Percentiles rank a stretch among this genome's conserved stretches.
Evolutionary conservation across 2,888 invertebrate genomes (phyloP).

Genomic region (Lissocephala sabroskyi): DNA sequence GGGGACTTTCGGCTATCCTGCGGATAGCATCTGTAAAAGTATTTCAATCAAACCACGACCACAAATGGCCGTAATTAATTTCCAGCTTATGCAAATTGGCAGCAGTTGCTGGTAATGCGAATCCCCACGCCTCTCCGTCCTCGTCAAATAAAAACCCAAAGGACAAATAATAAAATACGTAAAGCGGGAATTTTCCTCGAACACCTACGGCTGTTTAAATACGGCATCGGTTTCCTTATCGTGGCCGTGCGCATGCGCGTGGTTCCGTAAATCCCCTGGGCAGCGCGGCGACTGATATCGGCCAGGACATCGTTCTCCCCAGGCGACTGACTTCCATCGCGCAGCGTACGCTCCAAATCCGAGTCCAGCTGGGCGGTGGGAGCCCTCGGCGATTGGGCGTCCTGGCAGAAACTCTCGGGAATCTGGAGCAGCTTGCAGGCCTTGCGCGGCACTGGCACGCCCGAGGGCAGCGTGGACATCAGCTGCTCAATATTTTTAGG

Average conservation of each 20-base stretch:
- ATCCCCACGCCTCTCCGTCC: not conserved
- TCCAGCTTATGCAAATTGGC: not conserved
- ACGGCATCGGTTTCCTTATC: constrained; percentile 67
- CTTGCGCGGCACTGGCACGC: constrained; percentile 58
- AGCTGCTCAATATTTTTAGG: constrained; percentile 52
- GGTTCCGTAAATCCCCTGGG: constrained; percentile 59
- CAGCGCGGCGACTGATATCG: constrained; percentile 39
- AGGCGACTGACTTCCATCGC: constrained; percentile 9
- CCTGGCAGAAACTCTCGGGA: constrained; percentile 53
- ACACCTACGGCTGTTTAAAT: constrained; percentile 67
- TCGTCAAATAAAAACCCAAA: not conserved
- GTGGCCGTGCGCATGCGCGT: constrained; percentile 65
- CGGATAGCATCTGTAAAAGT: constrained; percentile 50
- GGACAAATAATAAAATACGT: not conserved
- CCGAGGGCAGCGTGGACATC: constrained; percentile 64
- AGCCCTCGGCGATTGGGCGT: constrained; percentile 11
- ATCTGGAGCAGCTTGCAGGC: constrained; percentile 69
- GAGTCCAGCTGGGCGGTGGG: constrained; percentile 36
- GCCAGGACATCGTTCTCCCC: constrained; percentile 24
- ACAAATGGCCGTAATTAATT: not conserved
- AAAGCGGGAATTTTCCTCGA: not conserved
- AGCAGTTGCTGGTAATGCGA: not conserved
- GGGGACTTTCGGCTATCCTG: constrained; percentile 35
- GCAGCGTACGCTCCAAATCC: constrained; percentile 29
- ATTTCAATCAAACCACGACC: constrained; percentile 7